A percentile compares a stretch with the other conserved stretches of the same genome.
Conservation (phyloP, 2,113 vertebrate genomes). For the Crotalus helleri region DNA sequence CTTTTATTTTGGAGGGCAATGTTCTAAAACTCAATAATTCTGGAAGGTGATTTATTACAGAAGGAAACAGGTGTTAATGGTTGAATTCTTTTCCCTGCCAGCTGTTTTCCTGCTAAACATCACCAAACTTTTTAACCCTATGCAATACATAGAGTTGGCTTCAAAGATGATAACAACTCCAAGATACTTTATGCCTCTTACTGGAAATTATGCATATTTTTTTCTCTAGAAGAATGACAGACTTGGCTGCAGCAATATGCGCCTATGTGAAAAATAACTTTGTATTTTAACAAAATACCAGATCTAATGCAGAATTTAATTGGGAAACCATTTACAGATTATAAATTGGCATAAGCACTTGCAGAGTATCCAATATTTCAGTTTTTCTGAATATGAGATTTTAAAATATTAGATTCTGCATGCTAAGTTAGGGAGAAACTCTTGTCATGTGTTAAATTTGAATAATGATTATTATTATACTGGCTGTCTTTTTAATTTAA, state of each 20-base stretch:
- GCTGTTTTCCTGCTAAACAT: not conserved
- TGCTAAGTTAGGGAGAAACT: not conserved
- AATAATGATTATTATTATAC: not conserved
- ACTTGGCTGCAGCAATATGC: not conserved
- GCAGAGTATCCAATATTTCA: not conserved
- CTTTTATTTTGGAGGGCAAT: not conserved
- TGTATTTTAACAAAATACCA: not conserved
- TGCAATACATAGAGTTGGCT: not conserved
- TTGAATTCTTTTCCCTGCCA: not conserved
- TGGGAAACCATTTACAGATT: not conserved
- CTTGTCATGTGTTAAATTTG: not conserved
- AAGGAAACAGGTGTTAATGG: not conserved
- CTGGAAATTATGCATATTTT: not conserved
- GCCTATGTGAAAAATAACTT: not conserved
- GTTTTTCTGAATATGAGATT: not conserved
- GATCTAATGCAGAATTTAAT: not conserved
- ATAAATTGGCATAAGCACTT: not conserved
- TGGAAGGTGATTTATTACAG: not conserved
- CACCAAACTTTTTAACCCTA: not conserved
- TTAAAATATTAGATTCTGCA: not conserved
- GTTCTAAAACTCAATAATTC: not conserved
- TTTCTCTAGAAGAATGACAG: not conserved
- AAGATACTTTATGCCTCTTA: not conserved
- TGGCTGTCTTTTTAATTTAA: not conserved
- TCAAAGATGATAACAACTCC: not conserved